These are phyloP conservation scores for Micromussa lordhowensis DNA, from an alignment of 92 coral and sea anemone genomes.

Conservation along the genomic window DNA sequence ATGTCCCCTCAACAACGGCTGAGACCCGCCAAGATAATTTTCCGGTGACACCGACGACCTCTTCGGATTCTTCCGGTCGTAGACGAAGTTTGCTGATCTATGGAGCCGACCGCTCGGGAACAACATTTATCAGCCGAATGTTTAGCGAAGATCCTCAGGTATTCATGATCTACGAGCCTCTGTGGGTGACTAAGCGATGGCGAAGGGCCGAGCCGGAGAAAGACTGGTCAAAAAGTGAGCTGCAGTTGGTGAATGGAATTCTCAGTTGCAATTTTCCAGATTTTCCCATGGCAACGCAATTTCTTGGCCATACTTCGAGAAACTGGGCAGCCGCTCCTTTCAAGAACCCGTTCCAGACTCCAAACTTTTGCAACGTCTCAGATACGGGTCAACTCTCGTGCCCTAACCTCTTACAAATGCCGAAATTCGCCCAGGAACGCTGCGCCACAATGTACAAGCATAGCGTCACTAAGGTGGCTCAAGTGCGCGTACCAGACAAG, in stretches of 20 bases:
- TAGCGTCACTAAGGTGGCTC: conserved; percentile 50
- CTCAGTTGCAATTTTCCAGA: conserved; percentile 37
- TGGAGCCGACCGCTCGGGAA: conserved; percentile 60
- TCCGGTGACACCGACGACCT: background rate
- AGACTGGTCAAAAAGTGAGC: conserved; percentile 45
- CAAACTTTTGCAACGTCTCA: conserved; percentile 43
- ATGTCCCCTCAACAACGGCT: background rate
- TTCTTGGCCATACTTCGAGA: conserved; percentile 22
- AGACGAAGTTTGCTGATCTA: conserved; percentile 41
- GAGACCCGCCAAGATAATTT: background rate
- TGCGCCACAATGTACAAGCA: conserved; percentile 28
- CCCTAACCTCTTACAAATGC: conserved; percentile 18
- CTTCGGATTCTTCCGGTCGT: conserved; percentile 18
- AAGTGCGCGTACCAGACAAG: conserved; percentile 18
- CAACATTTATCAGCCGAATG: conserved; percentile 50
- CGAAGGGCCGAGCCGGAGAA: background rate
- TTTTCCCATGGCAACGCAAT: conserved; percentile 20
- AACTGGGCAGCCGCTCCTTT: conserved; percentile 44
- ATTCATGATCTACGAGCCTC: conserved; percentile 51
- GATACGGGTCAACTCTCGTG: conserved; percentile 2
- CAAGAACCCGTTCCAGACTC: conserved; percentile 29
- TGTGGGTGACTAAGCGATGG: conserved; percentile 46
- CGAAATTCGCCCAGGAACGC: conserved; percentile 18
- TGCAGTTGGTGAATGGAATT: conserved; percentile 38
- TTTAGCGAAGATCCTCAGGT: conserved; percentile 53